phyloP scores from a whole-genome alignment of 2,113 vertebrate genomes.

The Psilopsiagon aurifrons region DNA sequence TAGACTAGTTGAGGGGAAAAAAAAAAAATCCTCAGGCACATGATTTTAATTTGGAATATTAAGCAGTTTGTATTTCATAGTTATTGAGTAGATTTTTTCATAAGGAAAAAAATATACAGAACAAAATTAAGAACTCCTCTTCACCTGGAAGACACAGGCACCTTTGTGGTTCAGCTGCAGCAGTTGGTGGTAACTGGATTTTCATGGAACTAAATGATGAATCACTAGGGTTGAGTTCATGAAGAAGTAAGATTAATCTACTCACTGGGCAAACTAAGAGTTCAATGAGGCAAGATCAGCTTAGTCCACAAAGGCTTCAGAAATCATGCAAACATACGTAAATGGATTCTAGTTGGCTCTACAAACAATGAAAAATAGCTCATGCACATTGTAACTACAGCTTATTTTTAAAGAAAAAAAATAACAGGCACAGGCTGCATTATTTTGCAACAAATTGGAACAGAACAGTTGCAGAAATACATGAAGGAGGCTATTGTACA shows the following conservation, averaged over 20 bases:
- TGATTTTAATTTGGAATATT: not conserved
- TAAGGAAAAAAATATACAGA: not conserved
- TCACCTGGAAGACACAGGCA: not conserved
- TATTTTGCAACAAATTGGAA: slow-evolving; percentile 3
- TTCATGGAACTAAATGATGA: not conserved
- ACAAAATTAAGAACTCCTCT: not conserved
- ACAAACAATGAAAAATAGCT: slow-evolving; percentile 2
- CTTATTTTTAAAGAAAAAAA: slow-evolving; percentile 12
- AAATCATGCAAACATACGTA: not conserved
- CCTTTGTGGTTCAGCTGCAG: not conserved
- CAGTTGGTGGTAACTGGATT: not conserved
- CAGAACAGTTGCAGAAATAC: slow-evolving; percentile 46
- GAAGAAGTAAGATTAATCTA: not conserved
- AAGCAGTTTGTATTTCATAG: not conserved
- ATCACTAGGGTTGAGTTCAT: not conserved
- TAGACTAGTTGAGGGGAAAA: not conserved
- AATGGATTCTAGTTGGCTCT: not conserved
- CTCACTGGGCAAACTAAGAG: not conserved
- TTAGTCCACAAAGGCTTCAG: not conserved
- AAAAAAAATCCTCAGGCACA: not conserved
- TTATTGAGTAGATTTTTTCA: not conserved
- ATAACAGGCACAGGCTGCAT: not conserved
- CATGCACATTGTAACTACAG: not conserved
- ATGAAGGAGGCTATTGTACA: slow-evolving; percentile 3
- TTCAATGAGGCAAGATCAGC: not conserved